Evolutionary conservation across 1,140 invertebrate genomes (phyloP).

Genomic region (Brachionus plicatilis): DNA sequence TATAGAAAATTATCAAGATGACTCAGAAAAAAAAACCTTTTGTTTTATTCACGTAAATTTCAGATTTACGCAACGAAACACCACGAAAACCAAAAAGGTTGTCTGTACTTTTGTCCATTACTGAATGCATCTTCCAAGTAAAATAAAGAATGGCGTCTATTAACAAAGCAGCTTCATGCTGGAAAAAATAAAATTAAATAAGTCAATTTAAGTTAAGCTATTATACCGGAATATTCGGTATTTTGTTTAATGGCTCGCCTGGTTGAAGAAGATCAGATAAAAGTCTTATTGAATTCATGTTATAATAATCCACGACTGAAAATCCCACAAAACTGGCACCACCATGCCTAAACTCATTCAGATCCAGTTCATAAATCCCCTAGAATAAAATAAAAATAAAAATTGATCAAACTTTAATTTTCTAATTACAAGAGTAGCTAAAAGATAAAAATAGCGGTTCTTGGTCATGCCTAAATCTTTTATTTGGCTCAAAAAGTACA

Average conservation of each 20-base stretch:
- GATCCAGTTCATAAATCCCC: conserved; percentile 13
- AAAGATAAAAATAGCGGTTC: conserved; percentile 14
- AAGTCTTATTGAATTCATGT: conserved; percentile 30
- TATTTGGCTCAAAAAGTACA: conserved; percentile 17
- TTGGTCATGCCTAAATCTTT: conserved; percentile 36
- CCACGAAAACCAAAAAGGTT: not conserved
- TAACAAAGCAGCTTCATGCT: conserved; percentile 19
- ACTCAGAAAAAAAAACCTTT: not conserved
- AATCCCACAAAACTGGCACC: conserved; percentile 22
- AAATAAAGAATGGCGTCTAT: conserved; percentile 24
- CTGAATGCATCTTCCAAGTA: not conserved
- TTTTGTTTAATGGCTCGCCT: conserved; percentile 13
- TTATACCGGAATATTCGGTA: conserved; percentile 16
- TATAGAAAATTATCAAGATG: no score
- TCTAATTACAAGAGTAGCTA: conserved; percentile 7
- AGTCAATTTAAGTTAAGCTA: not conserved
- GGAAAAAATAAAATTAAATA: not conserved
- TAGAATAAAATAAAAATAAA: not conserved
- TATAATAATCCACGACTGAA: conserved; percentile 3
- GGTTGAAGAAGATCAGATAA: conserved; percentile 17
- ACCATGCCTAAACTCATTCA: conserved; percentile 35
- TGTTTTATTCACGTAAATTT: conserved; percentile 14
- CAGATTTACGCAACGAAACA: not conserved
- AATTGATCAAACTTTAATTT: not conserved
- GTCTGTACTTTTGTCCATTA: not conserved